Evolutionary conservation across 2,113 vertebrate species (phyloP), one percentile per base, ranked within the genome.

Genomic region (Microcebus ravelobensis): DNA sequence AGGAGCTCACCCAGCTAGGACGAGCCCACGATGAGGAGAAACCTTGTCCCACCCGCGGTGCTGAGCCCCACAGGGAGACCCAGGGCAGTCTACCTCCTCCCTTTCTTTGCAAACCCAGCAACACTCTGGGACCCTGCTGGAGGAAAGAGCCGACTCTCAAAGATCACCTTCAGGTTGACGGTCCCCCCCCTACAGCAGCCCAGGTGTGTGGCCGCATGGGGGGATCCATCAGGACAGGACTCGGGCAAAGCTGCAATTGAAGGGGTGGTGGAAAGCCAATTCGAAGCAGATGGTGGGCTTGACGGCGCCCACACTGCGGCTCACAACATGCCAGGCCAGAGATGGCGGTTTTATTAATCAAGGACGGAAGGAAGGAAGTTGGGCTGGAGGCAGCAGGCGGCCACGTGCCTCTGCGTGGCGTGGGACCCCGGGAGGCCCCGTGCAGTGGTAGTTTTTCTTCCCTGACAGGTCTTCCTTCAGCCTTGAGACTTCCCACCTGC

Each of bases 281-380:
- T 87, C 63, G 36, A 85, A 97, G 77, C 97, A 96, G 98, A 96
- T 97, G 97, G 95, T 25, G 31, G 92, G 59, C 92, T 79, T 84
- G 79, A 91, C 42, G 71, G 86, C 61, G 34, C 36, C 15, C 65
- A 48, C 31, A 34, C 52, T 0, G 14, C 52, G 7, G 61, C 31
- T 87, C 11, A 11, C 79, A 25, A 29, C 3, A 11, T 48, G 76
- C 70, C 15, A 70, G 39, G 57, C 23, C 1, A 0, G 89, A 8
- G 87, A 89, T 18, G 91, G 39, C 0, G 0, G 52, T 71, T 95
- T 97, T 96, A 96, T 95, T 98, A 93, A 97, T 94, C 81, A 87
- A 83, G 65, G 52, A 57, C 0, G 2, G 61, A 91, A 91, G 79
- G 90, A 67, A 67, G 83, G 13, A 31, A 85, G 45, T 59, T 17